Base-by-base conservation (phyloP, 2,797 vertebrate species). In the Numenius phaeopus region DNA sequence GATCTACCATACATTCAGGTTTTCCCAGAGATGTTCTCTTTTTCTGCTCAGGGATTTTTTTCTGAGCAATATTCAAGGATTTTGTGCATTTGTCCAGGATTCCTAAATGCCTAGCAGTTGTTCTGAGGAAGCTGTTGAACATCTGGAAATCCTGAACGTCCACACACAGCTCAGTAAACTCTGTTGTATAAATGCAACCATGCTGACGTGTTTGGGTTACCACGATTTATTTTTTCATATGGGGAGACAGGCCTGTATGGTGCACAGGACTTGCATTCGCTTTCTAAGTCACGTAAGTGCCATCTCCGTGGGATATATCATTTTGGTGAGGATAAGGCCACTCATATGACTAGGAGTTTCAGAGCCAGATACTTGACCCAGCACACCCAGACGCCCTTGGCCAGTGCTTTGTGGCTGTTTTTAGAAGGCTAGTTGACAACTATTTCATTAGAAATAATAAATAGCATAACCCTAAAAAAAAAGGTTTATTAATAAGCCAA, bases 381-480 rank as follows among this genome's bases (percentile, higher is more conserved):
- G 49, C 61, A 77, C 19, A 91, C 5, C 6, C 77, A 82, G 27
- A 70, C 1, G 37, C 26, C 55, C 54, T 65, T 71, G 49, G 86
- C 32, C 83, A 77, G 61, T 46, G 24, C 34, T 95, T 40, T 78
- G 69, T 58, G 27, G 11, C 39, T 87, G 32, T 69, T 92, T 94
- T 92, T 40, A 85, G 65, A 94, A 86, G 69, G 18, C 27, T 50
- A 55, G 30, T 52, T 3, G 42, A 90, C 44, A 87, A 73, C 26
- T 50, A 59, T n/a, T 87, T 84, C 13, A 69, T 86, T 55, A 91
- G 49, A 87, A 96, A 83, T 83, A 96, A 90, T 71, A 94, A 47
- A 94, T 47, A 91, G 49, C 9, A 66, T 57, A 89, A 72, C 39
- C 26, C 34, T 57, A 10, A 75, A 72, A 92, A 85, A 80, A 59